Evolutionary conservation across 2,797 vertebrate species (phyloP).

Genomic region (Brotula barbata): DNA sequence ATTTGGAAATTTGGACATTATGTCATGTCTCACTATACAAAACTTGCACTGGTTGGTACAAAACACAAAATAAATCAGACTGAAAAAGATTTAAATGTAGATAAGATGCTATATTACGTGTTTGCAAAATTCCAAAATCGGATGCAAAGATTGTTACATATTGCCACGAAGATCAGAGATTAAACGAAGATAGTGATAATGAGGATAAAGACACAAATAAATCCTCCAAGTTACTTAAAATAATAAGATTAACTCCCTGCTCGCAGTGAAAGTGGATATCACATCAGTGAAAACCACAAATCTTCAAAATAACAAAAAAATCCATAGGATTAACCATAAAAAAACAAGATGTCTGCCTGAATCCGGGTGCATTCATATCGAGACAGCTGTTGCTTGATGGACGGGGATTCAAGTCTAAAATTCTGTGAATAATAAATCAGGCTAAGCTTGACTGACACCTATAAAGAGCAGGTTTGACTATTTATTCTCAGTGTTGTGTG

Average conservation of each 20-base stretch:
- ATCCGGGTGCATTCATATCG: conserved; percentile 42
- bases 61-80: neutral
- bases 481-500: too few species aligned
- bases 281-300: conserved; percentile 44
- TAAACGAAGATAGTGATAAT: conserved; percentile 64
- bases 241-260: conserved; percentile 70
- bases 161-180: conserved; percentile 53
- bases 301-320: too few species aligned
- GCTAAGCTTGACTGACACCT: conserved; percentile 72
- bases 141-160: conserved; percentile 6
- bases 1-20: too few species aligned
- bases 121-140: neutral
- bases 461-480: conserved; percentile 58
- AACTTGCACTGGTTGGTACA: neutral
- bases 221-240: conserved; percentile 70
- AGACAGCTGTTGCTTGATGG: conserved; percentile 45
- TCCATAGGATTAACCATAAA: conserved; percentile 68
- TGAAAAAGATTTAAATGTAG: conserved; percentile 6
- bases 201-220: conserved; percentile 64
- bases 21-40: too few species aligned
- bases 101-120: neutral
- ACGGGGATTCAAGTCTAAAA: conserved; percentile 43
- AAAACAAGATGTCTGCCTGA: conserved; percentile 57
- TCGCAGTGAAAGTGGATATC: conserved; percentile 66
- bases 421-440: conserved; percentile 51